A percentile compares a stretch with the other conserved stretches of the same genome.
phyloP scores from a whole-genome alignment of 2,113 vertebrate genomes.

The Urocynchramus pylzowi region DNA sequence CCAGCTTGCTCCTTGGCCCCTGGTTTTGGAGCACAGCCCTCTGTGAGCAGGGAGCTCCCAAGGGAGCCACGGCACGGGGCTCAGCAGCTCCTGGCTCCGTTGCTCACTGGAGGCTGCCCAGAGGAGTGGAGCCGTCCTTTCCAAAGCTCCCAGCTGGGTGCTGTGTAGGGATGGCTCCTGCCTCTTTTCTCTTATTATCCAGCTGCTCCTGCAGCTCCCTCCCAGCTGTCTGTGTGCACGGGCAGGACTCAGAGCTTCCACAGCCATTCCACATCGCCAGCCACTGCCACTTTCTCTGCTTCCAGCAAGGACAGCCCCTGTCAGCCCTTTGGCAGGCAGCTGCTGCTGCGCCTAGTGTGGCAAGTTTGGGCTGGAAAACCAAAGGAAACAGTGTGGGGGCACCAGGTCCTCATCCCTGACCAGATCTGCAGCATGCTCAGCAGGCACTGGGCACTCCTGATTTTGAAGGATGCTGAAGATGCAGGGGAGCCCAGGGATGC shows the following conservation, averaged over 20 bases:
- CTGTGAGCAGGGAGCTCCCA: accelerated
- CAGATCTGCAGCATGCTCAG: neutral
- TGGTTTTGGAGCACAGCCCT: neutral
- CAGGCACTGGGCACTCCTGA: accelerated
- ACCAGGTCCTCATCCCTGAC: neutral
- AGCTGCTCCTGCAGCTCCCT: neutral
- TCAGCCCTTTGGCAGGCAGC: neutral
- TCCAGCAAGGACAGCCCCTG: neutral
- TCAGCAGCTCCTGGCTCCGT: neutral
- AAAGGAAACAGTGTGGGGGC: neutral
- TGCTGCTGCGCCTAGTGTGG: accelerated
- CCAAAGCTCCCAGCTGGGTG: accelerated
- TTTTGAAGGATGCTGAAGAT: neutral
- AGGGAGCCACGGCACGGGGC: accelerated
- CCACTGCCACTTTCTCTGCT: neutral
- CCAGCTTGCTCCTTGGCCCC: accelerated
- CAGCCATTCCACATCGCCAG: accelerated
- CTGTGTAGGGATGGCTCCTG: neutral
- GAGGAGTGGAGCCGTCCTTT: neutral
- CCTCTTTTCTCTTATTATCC: neutral
- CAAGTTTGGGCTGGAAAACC: neutral
- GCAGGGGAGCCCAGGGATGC: neutral
- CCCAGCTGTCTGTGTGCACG: neutral
- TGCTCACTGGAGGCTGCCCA: neutral
- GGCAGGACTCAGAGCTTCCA: neutral